A percentile compares a stretch with the other conserved stretches of the same genome.
These are phyloP conservation scores for Petrophora chlorosata DNA, from an alignment of 2,888 invertebrate species.

Conservation along the genomic window DNA sequence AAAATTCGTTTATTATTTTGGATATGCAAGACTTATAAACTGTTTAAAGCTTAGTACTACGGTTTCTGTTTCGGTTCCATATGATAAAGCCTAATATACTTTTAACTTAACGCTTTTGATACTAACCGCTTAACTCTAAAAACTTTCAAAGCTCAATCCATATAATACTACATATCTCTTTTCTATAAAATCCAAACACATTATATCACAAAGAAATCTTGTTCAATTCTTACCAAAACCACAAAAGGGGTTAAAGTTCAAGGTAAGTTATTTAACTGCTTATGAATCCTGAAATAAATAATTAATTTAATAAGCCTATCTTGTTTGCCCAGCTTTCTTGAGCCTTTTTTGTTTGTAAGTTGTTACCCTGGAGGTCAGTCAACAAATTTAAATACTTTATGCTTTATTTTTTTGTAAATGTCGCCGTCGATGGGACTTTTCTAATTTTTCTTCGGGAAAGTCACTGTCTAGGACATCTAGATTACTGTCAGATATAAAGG, in stretches of 20 bases:
- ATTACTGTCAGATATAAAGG: background rate
- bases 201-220: constrained; percentile 25
- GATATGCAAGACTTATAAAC: too few relatives aligned
- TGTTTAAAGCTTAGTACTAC: too few relatives aligned
- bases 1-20: too few relatives aligned
- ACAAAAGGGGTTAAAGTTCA: constrained; percentile 33
- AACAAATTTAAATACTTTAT: constrained; percentile 8
- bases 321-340: constrained; percentile 23
- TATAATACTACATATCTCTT: too few relatives aligned
- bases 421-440: background rate
- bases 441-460: too few relatives aligned
- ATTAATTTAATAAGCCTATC: constrained; percentile 37
- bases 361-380: constrained; percentile 19
- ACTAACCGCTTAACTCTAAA: too few relatives aligned
- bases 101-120: too few relatives aligned
- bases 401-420: background rate
- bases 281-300: constrained; percentile 28
- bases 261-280: constrained; percentile 17
- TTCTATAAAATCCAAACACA: constrained; percentile 11
- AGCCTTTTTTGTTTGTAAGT: constrained; percentile 1
- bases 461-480: constrained; percentile 20
- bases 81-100: too few relatives aligned
- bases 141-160: too few relatives aligned
- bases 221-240: constrained; percentile 29
- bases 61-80: too few relatives aligned